Evolutionary conservation across 1,140 invertebrate species (phyloP), one percentile per base, ranked within the genome.

Genomic region (Drosophila aff.): DNA sequence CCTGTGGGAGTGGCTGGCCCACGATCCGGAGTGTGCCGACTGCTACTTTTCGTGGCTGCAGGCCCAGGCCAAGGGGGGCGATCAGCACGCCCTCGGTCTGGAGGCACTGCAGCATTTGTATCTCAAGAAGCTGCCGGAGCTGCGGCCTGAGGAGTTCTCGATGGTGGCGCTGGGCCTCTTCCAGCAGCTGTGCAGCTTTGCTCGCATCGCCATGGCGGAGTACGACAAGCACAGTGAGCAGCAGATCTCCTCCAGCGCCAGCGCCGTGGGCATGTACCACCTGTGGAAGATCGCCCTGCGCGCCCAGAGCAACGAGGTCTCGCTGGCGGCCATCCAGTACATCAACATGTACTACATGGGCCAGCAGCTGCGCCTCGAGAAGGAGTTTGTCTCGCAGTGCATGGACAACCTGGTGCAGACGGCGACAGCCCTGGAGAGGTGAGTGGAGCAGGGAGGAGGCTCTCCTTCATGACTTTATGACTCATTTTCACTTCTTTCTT

Each of bases 301-400:
- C 74, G 97, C 97, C 2, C 96, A 96, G 71, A 98, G 96, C 91
- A 98, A 97, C 94, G 97, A 99, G 92, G 98, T 99, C 1, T 98
- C 97, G 71, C 96, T 98, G 95, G 96, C 97, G 7, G 97, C 98
- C 1, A 99, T 98, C 66, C 97, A 98, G 87, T 98, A 98, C 91
- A 94, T 99, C 38, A 99, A 98, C 91, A 96, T 96, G 81, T 98
- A 97, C 87, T 99, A 98, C 93, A 98, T 98, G 95, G 97, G 97
- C 28, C 96, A 97, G 75, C 96, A 97, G 92, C 91, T 98, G 28
- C 97, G 97, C 62, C 96, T 97, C 76, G 98, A 99, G 92, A 96
- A 97, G 66, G 97, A 98, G 89, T 99, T 99, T 93, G 96, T 99
- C 2, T 95, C 96, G 2, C 96, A 97, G 73, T 98, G 98, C 86